phyloP scores from a whole-genome alignment of 2,113 vertebrate species.

The Rutilus rutilus region DNA sequence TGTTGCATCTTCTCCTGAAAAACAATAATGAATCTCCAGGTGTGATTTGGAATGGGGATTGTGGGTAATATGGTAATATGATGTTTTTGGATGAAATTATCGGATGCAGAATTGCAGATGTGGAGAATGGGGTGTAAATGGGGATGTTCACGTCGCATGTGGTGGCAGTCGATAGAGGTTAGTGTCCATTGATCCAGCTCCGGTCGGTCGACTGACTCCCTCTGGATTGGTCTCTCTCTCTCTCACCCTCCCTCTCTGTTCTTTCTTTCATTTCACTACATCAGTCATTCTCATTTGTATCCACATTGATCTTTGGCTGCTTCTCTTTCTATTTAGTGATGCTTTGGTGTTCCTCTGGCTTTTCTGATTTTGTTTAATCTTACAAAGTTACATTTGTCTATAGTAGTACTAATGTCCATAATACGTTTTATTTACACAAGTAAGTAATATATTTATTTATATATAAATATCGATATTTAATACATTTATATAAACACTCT shows the following conservation, averaged over 20 bases:
- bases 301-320: slow-evolving; percentile 36
- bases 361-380: slow-evolving; percentile 13
- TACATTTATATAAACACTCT: background rate
- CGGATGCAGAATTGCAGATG: slow-evolving; percentile 41
- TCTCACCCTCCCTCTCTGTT: slow-evolving; percentile 51
- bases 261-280: slow-evolving; percentile 35
- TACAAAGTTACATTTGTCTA: background rate
- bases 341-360: slow-evolving; percentile 2
- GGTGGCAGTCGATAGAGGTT: slow-evolving; percentile 79
- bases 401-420: background rate
- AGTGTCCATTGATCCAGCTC: slow-evolving; percentile 81
- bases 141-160: slow-evolving; percentile 56
- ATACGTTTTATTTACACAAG: background rate
- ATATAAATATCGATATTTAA: background rate
- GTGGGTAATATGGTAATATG: background rate
- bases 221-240: slow-evolving; percentile 62
- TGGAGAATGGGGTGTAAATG: slow-evolving; percentile 56
- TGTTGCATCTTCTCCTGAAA: background rate
- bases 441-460: background rate
- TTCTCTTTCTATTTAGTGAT: slow-evolving; percentile 14
- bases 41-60: slow-evolving; percentile 13
- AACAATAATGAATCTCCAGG: slow-evolving; percentile 11
- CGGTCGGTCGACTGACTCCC: slow-evolving; percentile 79
- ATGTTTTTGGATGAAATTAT: slow-evolving; percentile 15
- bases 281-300: slow-evolving; percentile 46